Evolutionary conservation across 2,113 vertebrate genomes (phyloP).

Genomic region (Hyperopisus bebe): DNA sequence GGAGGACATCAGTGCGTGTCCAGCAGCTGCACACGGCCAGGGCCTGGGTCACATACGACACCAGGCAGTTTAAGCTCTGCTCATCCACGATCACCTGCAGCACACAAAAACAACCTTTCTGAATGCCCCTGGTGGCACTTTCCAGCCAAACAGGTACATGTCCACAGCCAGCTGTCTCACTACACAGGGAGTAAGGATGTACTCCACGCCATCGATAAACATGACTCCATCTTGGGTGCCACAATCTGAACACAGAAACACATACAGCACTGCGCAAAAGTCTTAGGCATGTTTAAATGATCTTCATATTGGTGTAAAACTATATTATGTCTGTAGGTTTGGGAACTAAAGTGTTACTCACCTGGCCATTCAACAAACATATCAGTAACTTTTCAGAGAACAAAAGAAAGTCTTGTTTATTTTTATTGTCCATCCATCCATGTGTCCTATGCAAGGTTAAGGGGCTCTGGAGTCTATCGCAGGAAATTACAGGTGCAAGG

Average conservation of each 20-base stretch:
- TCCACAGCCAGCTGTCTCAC: not conserved
- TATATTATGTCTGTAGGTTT: not conserved
- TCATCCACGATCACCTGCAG: slow-evolving; percentile 82
- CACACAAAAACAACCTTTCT: not conserved
- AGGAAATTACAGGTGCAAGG: not conserved
- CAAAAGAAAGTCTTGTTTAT: not conserved
- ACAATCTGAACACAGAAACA: not conserved
- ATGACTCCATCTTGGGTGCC: not conserved
- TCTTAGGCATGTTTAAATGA: not conserved
- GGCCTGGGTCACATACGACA: slow-evolving; percentile 71
- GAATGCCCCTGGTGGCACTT: not conserved
- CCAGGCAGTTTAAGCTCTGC: slow-evolving; percentile 69
- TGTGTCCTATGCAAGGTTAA: not conserved
- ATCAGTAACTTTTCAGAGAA: not conserved
- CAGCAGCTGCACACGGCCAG: slow-evolving; percentile 77
- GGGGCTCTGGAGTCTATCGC: not conserved
- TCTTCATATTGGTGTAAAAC: not conserved
- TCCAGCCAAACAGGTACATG: not conserved
- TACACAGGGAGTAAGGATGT: not conserved
- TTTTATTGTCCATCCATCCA: not conserved
- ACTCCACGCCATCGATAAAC: not conserved
- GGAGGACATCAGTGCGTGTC: slow-evolving; percentile 83
- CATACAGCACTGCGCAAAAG: not conserved
- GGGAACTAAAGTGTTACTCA: not conserved
- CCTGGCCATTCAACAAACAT: not conserved